Conservation (phyloP, 1,140 invertebrate species). For the Dinoponera quadriceps region DNA sequence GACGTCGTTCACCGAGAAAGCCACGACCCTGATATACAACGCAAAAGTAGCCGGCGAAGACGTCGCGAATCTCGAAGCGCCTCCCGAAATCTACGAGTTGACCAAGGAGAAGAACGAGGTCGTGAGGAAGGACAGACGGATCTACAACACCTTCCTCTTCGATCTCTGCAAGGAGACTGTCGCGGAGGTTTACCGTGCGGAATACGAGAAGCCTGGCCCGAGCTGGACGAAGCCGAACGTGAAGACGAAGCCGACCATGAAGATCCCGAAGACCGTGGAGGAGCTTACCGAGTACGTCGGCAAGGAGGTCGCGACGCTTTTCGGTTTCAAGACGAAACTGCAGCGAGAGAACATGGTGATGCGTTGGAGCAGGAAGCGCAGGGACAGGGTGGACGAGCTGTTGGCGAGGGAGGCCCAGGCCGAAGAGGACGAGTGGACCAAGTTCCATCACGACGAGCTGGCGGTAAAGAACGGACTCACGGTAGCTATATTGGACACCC, state of each 20-base stretch:
- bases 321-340: slow-evolving; percentile 86
- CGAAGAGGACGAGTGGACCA: slow-evolving; percentile 90
- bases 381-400: slow-evolving; percentile 91
- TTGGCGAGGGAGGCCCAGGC: slow-evolving; percentile 89
- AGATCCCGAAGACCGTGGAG: slow-evolving; percentile 81
- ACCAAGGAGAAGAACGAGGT: slow-evolving; percentile 82
- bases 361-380: slow-evolving; percentile 89
- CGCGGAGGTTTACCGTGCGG: slow-evolving; percentile 84
- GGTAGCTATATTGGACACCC: slow-evolving; percentile 87
- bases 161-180: slow-evolving; percentile 89
- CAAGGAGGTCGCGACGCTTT: slow-evolving; percentile 86
- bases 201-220: slow-evolving; percentile 83
- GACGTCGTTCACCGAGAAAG: slow-evolving; percentile 83
- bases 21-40: slow-evolving; percentile 83
- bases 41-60: slow-evolving; percentile 81
- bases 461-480: slow-evolving; percentile 90
- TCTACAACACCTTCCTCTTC: slow-evolving; percentile 87
- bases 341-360: slow-evolving; percentile 87
- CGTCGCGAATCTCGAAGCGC: slow-evolving; percentile 80
- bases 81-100: slow-evolving; percentile 80
- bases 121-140: slow-evolving; percentile 78
- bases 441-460: slow-evolving; percentile 90
- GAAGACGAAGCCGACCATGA: slow-evolving; percentile 80
- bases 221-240: slow-evolving; percentile 86
- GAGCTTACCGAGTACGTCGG: slow-evolving; percentile 85